Evolutionary conservation across 2,888 invertebrate species (phyloP).

Genomic region (Falcaria lacertinaria): DNA sequence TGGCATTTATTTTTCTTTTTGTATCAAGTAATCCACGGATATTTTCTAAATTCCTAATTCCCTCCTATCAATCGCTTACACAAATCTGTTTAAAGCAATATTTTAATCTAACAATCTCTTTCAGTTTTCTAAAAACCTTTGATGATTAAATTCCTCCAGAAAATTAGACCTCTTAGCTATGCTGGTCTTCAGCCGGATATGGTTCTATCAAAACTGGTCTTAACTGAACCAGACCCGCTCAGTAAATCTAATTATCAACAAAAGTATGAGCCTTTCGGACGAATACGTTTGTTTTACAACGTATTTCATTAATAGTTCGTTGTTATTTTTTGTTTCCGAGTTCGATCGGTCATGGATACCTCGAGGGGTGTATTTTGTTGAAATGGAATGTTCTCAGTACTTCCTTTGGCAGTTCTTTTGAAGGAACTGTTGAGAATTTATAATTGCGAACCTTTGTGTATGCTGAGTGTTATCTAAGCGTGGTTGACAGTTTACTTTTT

Average conservation of each 20-base stretch:
- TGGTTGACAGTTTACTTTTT: too few species aligned
- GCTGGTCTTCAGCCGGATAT: too few species aligned
- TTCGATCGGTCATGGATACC: constrained; percentile 13
- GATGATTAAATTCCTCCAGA: not conserved
- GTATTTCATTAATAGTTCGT: constrained; percentile 46
- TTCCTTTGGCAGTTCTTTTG: too few species aligned
- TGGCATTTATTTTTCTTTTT: too few species aligned
- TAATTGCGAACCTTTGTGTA: too few species aligned
- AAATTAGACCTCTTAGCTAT: not conserved
- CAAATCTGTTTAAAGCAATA: not conserved
- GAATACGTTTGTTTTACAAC: constrained; percentile 22
- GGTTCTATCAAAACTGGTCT: not conserved
- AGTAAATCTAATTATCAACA: constrained; percentile 25
- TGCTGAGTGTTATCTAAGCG: too few species aligned
- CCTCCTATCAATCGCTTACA: too few species aligned
- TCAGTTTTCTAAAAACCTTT: not conserved
- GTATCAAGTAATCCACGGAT: too few species aligned
- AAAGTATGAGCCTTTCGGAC: constrained; percentile 17
- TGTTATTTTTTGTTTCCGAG: constrained; percentile 20
- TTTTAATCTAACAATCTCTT: not conserved
- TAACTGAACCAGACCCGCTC: constrained; percentile 11
- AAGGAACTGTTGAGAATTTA: too few species aligned
- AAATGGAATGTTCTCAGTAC: too few species aligned
- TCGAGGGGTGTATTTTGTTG: constrained; percentile 9
- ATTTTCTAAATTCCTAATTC: too few species aligned